Evolutionary conservation across 1,140 invertebrate species (phyloP), one percentile per base, ranked within the genome.

Genomic region (Euwallacea similis): DNA sequence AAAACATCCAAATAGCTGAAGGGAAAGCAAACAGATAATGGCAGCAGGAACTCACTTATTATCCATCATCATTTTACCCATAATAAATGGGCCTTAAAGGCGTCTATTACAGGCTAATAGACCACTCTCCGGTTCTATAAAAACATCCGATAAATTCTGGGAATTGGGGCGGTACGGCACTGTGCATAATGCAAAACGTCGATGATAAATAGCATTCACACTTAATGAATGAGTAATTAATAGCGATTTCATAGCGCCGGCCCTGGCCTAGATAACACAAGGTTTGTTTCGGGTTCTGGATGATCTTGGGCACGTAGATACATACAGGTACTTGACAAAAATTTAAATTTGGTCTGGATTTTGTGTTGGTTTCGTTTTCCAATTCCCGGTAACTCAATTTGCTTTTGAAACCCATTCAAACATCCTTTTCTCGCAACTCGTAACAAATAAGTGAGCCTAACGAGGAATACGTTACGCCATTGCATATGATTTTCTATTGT

Each of bases 81-180:
- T 11, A 50, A 50, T 13, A 50, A 50, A 50, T 50, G 13, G 2
- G 46, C 46, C 46, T 50, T 50, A 50, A 50, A 50, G 9, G 46
- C 6, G 46, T 11, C 13, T 50, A 50, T 50, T 50, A 50, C 46
- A 10, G 46, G 46, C 46, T 50, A 50, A 50, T 50, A 50, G 13
- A 7, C 21, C 46, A 50, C 46, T 10, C 46, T 50, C 9, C 46
- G 46, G 46, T 13, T 50, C 46, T 7, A 50, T 50, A 11, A 50
- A 33, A 50, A 50, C 46, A 2, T 7, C 46, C 13, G 9, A 7
- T 50, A 50, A 50, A 6, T 56, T 13, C 11, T 11, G 8, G n/a
- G n/a, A 58, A 21, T 15, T 58, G 55, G 55, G 55, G 55, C 55
- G 33, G 55, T 58, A 58, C 55, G 55, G 55, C 33, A 58, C 55